Base-by-base conservation (phyloP, 1,140 invertebrate genomes). In the Drosophila bifasciata region DNA sequence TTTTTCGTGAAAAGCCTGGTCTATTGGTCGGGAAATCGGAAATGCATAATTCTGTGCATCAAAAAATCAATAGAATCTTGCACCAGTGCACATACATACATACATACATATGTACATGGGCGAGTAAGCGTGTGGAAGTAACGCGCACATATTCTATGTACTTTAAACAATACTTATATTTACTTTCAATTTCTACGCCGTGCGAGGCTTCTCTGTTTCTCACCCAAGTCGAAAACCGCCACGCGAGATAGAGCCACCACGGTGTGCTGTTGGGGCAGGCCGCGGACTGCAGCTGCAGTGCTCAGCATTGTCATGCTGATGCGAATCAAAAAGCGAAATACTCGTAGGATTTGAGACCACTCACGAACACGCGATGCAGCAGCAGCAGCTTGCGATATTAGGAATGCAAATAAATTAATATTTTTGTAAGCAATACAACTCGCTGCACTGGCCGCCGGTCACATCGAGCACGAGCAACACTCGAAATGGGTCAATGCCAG, bases 401-500 rank as follows among this genome's bases (percentile, higher is more conserved):
- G 41, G 13, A 69, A 48, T 60, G 68, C 58, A 51, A 72, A 73
- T 57, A 32, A 41, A 57, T 64, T 57, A 46, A 64, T 57, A 41
- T 43, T 19, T 71, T 57, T 19, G n/a, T 13, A 6, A 43, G 55
- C 32, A 46, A 4, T 5, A 36, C 32, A 36, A 36, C 11, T 36
- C 32, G 11, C 32, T 59, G 50, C 40, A 49, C 15, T 25, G 21
- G 50, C 19, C 40, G 40, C 25, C 21, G 21, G 51, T 40, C 62
- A 51, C 49, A 41, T 63, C 51, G 59, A 36, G 49, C 28, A n/a
- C n/a, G n/a, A n/a, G 44, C 43, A 43, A 43, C 50, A 43, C 51
- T 49, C 19, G 58, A 86, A 77, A 63, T 81, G 57, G 70, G 81
- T 86, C 81, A 86, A 86, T 85, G 80, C 50, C 69, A 76, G 56